Evolutionary conservation across 1,140 invertebrate genomes (phyloP), one percentile per base, ranked within the genome.

Genomic region (Diachasma alloeum): DNA sequence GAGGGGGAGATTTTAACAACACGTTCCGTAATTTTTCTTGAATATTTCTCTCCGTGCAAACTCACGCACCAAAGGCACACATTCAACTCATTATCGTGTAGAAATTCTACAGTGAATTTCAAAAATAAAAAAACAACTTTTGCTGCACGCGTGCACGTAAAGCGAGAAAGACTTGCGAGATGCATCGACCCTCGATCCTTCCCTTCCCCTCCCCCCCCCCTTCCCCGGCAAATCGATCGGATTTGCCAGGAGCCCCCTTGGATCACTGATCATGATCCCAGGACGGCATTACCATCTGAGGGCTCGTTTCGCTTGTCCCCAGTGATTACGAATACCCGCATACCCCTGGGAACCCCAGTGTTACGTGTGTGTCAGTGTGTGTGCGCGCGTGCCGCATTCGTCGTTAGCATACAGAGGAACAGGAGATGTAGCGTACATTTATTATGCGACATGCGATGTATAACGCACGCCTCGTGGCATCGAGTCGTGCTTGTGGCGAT

Each of bases 371-470:
- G 11, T n/a, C n/a, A n/a, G n/a, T 63, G 59, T 63, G 59, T 63
- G 26, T 26, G 24, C 46, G 73, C 73, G 73, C 74, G 66, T 75
- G 74, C 74, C 66, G 36, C 48, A 75, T 70, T n/a, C 46, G 67
- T 68, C 56, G 53, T 74, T 75, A 75, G 53, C 59, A 68, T 67
- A 68, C 31, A 37, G 10, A 75, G 11, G 39, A 4, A 75, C 19
- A 39, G 48, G 26, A 36, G 22, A 46, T 42, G 46, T 56, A 39
- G 67, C 26, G 48, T 44, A 66, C 74, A 75, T 75, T 70, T 70
- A 75, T 59, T 70, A 75, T 75, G 74, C 67, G 74, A 75, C 59
- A 74, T 74, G 67, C 74, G 67, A 68, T 63, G 56, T 66, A 71
- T 71, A 74, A 36, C 56, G 42, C 73, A 74, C 73, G 73, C 59